phyloP scores from a whole-genome alignment of 2,797 vertebrate species.

The Rhinophrynus dorsalis region DNA sequence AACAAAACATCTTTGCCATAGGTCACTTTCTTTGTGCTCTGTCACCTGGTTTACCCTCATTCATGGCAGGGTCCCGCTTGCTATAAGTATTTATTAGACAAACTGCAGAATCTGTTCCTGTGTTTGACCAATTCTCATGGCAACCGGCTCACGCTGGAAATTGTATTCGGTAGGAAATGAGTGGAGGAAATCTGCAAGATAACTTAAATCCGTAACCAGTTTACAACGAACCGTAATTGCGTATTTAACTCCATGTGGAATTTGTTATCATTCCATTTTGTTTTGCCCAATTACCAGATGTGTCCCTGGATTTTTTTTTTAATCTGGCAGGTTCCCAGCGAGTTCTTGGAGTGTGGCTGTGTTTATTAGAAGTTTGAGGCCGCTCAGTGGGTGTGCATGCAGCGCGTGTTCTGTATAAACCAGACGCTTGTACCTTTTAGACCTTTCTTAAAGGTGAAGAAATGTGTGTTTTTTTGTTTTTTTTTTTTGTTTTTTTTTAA shows the following conservation, averaged over 20 bases:
- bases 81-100: neutral
- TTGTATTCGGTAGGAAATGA: constrained; percentile 32
- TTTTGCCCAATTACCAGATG: constrained; percentile 45
- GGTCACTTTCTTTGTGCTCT: neutral
- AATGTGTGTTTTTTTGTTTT: no score
- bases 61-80: neutral
- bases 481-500: no score
- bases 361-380: constrained; percentile 30
- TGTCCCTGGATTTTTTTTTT: constrained; percentile 42
- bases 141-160: neutral
- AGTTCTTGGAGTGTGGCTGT: constrained; percentile 42
- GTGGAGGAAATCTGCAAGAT: constrained; percentile 32
- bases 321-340: constrained; percentile 27
- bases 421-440: no score
- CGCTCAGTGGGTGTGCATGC: constrained; percentile 11
- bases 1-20: neutral
- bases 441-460: no score
- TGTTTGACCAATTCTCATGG: constrained; percentile 36
- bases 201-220: constrained; percentile 34
- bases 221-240: constrained; percentile 10
- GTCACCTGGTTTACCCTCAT: neutral
- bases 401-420: neutral
- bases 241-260: constrained; percentile 35
- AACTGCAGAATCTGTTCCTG: constrained; percentile 8
- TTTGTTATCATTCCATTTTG: constrained; percentile 34